phyloP scores from a whole-genome alignment of 2,113 vertebrate genomes.

The Lepisosteus osseus region DNA sequence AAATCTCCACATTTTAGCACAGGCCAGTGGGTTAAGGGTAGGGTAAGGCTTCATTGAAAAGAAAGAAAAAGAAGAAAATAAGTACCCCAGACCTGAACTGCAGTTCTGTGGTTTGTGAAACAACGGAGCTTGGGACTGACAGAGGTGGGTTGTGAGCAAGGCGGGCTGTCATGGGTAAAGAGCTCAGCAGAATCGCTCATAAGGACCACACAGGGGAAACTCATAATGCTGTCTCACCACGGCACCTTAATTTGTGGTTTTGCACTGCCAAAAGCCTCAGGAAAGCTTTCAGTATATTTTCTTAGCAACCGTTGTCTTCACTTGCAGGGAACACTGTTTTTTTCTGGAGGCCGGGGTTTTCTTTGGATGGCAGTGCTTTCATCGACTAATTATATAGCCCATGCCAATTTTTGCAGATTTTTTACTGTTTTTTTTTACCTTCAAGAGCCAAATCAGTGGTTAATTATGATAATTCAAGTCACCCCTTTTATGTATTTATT shows the following conservation, averaged over 20 bases:
- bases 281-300: slow-evolving; percentile 45
- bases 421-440: slow-evolving; percentile 5
- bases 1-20: too few species aligned
- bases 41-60: too few species aligned
- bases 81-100: too few species aligned
- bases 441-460: slow-evolving; percentile 8
- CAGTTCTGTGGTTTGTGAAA: too few species aligned
- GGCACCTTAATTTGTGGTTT: slow-evolving; percentile 53
- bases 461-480: background rate
- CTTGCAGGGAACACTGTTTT: slow-evolving; percentile 37
- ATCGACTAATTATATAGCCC: slow-evolving; percentile 18
- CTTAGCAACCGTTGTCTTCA: slow-evolving; percentile 37
- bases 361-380: slow-evolving; percentile 28
- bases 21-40: too few species aligned
- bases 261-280: slow-evolving; percentile 39
- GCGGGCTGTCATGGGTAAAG: slow-evolving; percentile 15
- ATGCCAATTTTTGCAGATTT: slow-evolving; percentile 15
- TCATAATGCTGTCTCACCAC: slow-evolving; percentile 47
- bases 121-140: background rate
- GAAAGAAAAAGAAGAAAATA: too few species aligned
- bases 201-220: slow-evolving; percentile 58
- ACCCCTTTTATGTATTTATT: background rate
- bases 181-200: slow-evolving; percentile 40
- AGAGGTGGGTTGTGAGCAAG: slow-evolving; percentile 37
- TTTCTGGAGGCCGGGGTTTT: slow-evolving; percentile 23